Evolutionary conservation across 35 echinoderm and acorn worm species (phyloP), one percentile per base, ranked within the genome.

Genomic region (Stichopus chloronotus): DNA sequence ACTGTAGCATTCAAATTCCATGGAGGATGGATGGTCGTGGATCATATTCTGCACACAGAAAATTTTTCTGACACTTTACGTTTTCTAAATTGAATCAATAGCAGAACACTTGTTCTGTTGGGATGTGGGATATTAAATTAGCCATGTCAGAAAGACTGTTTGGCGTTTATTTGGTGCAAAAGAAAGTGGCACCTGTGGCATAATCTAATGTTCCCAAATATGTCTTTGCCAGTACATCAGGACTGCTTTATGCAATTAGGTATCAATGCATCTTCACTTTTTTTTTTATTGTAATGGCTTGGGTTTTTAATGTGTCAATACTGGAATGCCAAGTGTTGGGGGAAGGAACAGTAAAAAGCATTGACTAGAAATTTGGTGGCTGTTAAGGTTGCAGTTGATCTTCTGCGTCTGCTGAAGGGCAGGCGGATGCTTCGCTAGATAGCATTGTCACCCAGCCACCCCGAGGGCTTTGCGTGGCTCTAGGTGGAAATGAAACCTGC

Each of bases 401-500:
- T 74, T 74, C 69, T 43, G 14, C 4, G 53, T 82, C 82, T 85
- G 55, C 10, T 85, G 7, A 58, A 7, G 19, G 81, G 82, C 82
- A 85, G 82, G 55, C 81, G 55, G 82, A 58, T 4, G 56, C 82
- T 85, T 58, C 52, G 55, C 57, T 85, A 85, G 58, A 59, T 58
- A 85, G 19, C 54, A 55, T 58, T 85, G 82, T 85, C 82, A 58
- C 14, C 57, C 55, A 59, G 82, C 58, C 82, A 59, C 81, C 82
- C 82, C 57, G 54, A 20, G 82, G 82, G 55, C 55, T 58, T 85
- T 58, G 55, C 58, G 55, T 58, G 57, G 57, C 55, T 53, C 7
- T 5, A 85, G 22, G 54, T 56, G 56, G 55, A 58, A 58, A 85
- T 59, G 56, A 58, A n/a, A 59, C 12, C 55, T 25, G 82, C 19